phyloP scores from a whole-genome alignment of 2,888 invertebrate species.

The Mimas tiliae region DNA sequence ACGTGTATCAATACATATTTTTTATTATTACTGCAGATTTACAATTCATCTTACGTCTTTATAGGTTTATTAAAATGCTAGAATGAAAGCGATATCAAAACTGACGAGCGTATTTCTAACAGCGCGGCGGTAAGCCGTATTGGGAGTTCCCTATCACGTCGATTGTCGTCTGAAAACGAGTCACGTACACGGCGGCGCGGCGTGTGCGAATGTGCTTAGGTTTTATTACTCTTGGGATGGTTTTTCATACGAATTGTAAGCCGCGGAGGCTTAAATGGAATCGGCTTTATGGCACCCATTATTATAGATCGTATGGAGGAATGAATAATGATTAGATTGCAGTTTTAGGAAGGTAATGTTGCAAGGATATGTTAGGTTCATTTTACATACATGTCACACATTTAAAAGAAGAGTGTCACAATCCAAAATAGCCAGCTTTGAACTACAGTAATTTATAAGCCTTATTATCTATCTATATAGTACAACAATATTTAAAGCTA shows the following conservation, averaged over 20 bases:
- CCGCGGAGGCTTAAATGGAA: background rate
- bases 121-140: background rate
- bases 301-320: background rate
- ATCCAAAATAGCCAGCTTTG: too few species aligned
- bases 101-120: background rate
- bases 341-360: background rate
- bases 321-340: background rate
- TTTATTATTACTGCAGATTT: background rate
- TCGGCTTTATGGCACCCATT: conserved; percentile 1
- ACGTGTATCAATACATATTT: background rate
- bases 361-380: too few species aligned
- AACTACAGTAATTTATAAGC: too few species aligned
- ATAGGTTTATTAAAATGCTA: too few species aligned
- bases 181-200: background rate
- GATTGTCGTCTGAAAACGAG: background rate
- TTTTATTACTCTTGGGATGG: conserved; percentile 1
- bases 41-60: too few species aligned
- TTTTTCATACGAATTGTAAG: background rate
- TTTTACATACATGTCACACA: too few species aligned
- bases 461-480: too few species aligned
- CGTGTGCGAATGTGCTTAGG: conserved; percentile 10
- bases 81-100: background rate
- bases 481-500: too few species aligned
- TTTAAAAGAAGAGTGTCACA: too few species aligned
- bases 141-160: background rate